phyloP scores from a whole-genome alignment of 2,888 invertebrate species.

The Sarcophaga subvicina region DNA sequence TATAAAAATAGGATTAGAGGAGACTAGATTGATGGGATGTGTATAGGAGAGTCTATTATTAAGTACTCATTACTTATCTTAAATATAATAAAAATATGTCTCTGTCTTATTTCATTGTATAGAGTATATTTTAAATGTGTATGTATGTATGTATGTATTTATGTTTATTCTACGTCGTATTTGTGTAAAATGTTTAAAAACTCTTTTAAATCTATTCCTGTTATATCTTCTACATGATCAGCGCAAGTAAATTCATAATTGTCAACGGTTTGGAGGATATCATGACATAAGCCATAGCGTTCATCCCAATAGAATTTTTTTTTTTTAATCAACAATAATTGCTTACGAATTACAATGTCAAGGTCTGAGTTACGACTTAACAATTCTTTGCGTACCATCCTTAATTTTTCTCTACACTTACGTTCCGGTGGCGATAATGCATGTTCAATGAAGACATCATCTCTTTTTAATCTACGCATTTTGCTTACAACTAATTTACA shows the following conservation, averaged over 20 bases:
- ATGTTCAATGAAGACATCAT: constrained; percentile 68
- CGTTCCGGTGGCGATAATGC: constrained; percentile 67
- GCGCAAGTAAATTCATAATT: constrained; percentile 52
- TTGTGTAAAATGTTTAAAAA: constrained; percentile 70
- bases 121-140: too few species aligned
- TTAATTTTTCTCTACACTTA: constrained; percentile 69
- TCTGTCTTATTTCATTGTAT: too few species aligned
- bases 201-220: constrained; percentile 68
- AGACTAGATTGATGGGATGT: background rate
- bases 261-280: constrained; percentile 18
- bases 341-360: constrained; percentile 66
- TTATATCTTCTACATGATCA: constrained; percentile 62
- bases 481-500: constrained; percentile 64
- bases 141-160: too few species aligned
- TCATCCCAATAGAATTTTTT: constrained; percentile 71
- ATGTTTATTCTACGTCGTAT: constrained; percentile 66
- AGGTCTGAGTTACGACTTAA: constrained; percentile 66
- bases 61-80: too few species aligned
- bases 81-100: too few species aligned
- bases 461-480: constrained; percentile 66
- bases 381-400: constrained; percentile 70
- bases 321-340: constrained; percentile 63
- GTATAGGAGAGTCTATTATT: too few species aligned
- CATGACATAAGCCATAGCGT: constrained; percentile 67
- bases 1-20: too few species aligned